Percentiles rank a stretch among this genome's conserved stretches.
Conservation (phyloP, 2,888 invertebrate genomes). For the Linnaemya vulpina region DNA sequence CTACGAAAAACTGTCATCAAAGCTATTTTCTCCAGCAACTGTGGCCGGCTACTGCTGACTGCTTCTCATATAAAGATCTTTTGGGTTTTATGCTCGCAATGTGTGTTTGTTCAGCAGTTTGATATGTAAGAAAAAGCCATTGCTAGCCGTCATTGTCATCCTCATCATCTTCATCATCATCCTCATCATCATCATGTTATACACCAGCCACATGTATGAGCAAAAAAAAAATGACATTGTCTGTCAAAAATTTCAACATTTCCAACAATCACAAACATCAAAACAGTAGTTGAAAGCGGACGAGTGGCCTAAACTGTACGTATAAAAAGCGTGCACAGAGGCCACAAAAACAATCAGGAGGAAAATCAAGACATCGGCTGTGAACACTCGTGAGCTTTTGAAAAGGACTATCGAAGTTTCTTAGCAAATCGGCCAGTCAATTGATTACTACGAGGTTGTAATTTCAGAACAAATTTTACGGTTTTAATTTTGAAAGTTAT, state of each 20-base stretch:
- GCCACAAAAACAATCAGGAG: slow-evolving; percentile 18
- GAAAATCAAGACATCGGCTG: slow-evolving; percentile 48
- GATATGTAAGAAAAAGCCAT: slow-evolving; percentile 1
- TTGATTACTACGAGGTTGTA: no score
- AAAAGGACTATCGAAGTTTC: background rate
- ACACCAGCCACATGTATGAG: slow-evolving; percentile 47
- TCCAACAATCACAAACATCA: slow-evolving; percentile 72
- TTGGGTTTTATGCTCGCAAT: background rate
- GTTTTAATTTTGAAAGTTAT: no score
- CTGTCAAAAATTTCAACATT: slow-evolving; percentile 75
- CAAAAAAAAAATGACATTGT: slow-evolving; percentile 75
- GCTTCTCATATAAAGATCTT: slow-evolving; percentile 57
- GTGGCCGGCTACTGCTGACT: slow-evolving; percentile 39
- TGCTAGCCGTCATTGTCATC: slow-evolving; percentile 40
- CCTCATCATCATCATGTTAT: slow-evolving; percentile 42
- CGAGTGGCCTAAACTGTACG: slow-evolving; percentile 46
- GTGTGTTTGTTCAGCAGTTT: slow-evolving; percentile 11
- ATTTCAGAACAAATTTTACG: no score
- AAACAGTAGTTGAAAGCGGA: slow-evolving; percentile 42
- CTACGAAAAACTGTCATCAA: slow-evolving; percentile 74
- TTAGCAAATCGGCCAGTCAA: no score
- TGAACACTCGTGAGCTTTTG: background rate
- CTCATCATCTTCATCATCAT: slow-evolving; percentile 13
- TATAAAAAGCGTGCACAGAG: slow-evolving; percentile 38
- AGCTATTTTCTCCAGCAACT: slow-evolving; percentile 64